Percentiles rank a stretch among this genome's conserved stretches.
Conservation (phyloP, 2,113 vertebrate species). For the Sardina pilchardus region DNA sequence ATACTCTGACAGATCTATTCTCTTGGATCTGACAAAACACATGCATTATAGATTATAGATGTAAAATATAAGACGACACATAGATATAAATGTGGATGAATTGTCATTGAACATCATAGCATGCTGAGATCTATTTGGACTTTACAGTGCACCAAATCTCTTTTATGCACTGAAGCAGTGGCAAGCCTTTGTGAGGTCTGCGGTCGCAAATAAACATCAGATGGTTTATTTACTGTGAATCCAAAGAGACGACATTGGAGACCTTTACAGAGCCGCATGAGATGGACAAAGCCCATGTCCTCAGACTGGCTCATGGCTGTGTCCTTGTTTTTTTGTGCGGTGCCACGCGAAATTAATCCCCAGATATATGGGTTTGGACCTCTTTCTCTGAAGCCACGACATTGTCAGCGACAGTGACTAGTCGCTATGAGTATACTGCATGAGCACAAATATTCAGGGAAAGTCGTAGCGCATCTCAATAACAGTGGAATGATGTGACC, state of each 20-base stretch:
- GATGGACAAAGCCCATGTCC: neutral
- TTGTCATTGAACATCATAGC: too few species aligned
- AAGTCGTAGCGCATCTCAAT: neutral
- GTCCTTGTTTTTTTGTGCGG: neutral
- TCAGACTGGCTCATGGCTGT: neutral
- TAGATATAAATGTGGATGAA: too few species aligned
- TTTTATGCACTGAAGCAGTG: neutral
- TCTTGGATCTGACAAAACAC: too few species aligned
- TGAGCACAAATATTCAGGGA: neutral
- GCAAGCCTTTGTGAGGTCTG: neutral
- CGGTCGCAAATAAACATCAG: neutral
- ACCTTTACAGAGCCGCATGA: neutral
- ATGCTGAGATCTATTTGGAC: neutral
- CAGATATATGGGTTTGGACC: neutral
- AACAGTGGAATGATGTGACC: neutral
- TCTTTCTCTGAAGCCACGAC: neutral
- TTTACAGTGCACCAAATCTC: neutral
- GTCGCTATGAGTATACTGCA: neutral
- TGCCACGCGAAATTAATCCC: neutral
- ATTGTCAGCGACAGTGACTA: neutral
- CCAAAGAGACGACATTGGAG: slow-evolving; percentile 27
- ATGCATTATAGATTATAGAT: too few species aligned
- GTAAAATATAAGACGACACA: too few species aligned
- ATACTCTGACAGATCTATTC: too few species aligned
- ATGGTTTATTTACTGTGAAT: slow-evolving; percentile 37